Conservation (phyloP, 2,113 vertebrate species). For the Corydoras sp. region DNA sequence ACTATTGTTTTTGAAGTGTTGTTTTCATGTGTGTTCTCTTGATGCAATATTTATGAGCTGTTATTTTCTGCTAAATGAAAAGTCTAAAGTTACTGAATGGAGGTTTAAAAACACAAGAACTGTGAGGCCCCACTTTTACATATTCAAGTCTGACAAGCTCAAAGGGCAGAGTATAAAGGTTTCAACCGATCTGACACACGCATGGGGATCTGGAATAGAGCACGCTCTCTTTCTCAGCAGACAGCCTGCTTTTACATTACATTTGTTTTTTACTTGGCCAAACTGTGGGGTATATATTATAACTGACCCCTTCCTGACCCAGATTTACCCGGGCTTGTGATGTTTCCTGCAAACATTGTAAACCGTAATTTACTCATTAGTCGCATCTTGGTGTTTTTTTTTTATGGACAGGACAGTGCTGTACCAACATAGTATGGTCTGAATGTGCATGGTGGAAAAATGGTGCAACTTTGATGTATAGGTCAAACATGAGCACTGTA, state of each 20-base stretch:
- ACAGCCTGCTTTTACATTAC: background rate
- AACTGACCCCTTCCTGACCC: no score
- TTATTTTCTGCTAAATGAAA: conserved; percentile 15
- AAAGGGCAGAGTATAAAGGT: conserved; percentile 24
- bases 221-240: background rate
- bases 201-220: background rate
- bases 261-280: no score
- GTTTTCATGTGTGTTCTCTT: conserved; percentile 30
- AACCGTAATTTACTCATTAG: no score
- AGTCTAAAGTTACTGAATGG: conserved; percentile 47
- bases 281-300: no score
- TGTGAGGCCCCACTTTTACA: conserved; percentile 1
- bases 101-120: conserved; percentile 47
- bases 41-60: conserved; percentile 36
- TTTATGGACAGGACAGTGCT: no score
- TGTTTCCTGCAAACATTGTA: no score
- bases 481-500: no score
- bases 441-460: no score
- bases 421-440: no score
- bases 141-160: conserved; percentile 25
- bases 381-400: no score
- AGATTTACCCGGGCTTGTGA: no score
- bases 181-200: conserved; percentile 44
- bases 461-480: no score
- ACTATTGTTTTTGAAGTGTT: conserved; percentile 30